Evolutionary conservation across 2,888 invertebrate species (phyloP), one percentile per base, ranked within the genome.

Genomic region (Antheraea assamensis): DNA sequence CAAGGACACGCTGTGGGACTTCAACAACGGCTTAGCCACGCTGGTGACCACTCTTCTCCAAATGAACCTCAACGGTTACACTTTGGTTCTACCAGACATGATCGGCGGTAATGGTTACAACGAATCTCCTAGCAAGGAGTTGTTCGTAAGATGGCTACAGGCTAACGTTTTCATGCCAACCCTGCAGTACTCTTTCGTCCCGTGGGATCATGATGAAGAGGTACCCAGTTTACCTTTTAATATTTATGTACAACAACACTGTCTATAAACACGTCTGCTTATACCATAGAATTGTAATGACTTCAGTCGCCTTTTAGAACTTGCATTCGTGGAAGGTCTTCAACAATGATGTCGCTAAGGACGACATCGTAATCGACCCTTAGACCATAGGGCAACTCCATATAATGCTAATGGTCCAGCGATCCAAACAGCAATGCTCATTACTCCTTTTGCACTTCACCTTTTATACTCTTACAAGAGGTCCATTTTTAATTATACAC

Each of bases 21-120:
- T 95, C 85, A 91, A 96, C 82, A 97, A 97, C 86, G 98, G 98
- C 0, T 90, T 98, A 0, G 94, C 95, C 0, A 96, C 97, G 0
- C 86, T 98, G 8, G 95, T 98, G 31, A 97, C 97, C 3, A 96
- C 97, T 0, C 93, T 97, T 0, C 90, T 97, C 7, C 95, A 96
- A 78, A 92, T 95, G 92, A 95, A 93, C 83, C 84, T 96, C 42
- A 93, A 96, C 76, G 97, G 97, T 0, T 97, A 97, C 89, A 87
- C 97, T 0, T 95, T 96, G 80, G 96, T 97, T 27, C 88, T 98
- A 55, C 97, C 98, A 0, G 98, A 98, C 85, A 97, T 98, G 96
- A 96, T 97, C 71, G 97, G 96, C 1, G 97, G 97, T 2, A 97
- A 96, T 78, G 96, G 95, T 0, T 96, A 96, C 86, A 93, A 95